These are phyloP conservation scores for Triplophysa tibetana DNA, from an alignment of 2,113 vertebrate genomes.

Conservation along the genomic window DNA sequence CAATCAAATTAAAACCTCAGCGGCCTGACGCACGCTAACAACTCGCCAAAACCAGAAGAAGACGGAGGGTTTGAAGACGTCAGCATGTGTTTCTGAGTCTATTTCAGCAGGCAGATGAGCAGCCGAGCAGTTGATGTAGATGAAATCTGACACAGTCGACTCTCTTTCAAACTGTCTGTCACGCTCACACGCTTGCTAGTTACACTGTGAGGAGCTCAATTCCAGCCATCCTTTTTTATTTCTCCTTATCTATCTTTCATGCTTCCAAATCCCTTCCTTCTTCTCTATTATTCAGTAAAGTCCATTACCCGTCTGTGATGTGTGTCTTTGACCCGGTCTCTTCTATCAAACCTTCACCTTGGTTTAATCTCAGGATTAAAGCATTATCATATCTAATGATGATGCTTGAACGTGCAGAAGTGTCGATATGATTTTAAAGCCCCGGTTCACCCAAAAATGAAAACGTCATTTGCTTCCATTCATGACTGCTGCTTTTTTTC, in stretches of 20 bases:
- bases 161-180: constrained; percentile 51
- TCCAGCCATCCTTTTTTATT: constrained; percentile 37
- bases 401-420: not conserved
- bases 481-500: too few species aligned
- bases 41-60: constrained; percentile 26
- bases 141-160: constrained; percentile 58
- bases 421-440: constrained; percentile 4
- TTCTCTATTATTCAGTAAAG: constrained; percentile 51
- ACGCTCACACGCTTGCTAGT: constrained; percentile 40
- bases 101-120: constrained; percentile 67
- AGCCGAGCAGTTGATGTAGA: constrained; percentile 71
- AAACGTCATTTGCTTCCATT: too few species aligned
- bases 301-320: constrained; percentile 39
- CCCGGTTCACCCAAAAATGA: too few species aligned
- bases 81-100: constrained; percentile 41
- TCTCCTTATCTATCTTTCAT: constrained; percentile 37
- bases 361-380: constrained; percentile 50
- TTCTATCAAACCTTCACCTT: constrained; percentile 43
- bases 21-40: constrained; percentile 41
- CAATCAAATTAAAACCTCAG: constrained; percentile 43
- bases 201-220: constrained; percentile 32
- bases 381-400: constrained; percentile 24
- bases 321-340: constrained; percentile 28
- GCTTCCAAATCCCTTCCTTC: constrained; percentile 39
- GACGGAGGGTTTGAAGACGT: constrained; percentile 30